Base-by-base conservation (phyloP, 2,113 vertebrate species). In the Aleadryas rufinucha region DNA sequence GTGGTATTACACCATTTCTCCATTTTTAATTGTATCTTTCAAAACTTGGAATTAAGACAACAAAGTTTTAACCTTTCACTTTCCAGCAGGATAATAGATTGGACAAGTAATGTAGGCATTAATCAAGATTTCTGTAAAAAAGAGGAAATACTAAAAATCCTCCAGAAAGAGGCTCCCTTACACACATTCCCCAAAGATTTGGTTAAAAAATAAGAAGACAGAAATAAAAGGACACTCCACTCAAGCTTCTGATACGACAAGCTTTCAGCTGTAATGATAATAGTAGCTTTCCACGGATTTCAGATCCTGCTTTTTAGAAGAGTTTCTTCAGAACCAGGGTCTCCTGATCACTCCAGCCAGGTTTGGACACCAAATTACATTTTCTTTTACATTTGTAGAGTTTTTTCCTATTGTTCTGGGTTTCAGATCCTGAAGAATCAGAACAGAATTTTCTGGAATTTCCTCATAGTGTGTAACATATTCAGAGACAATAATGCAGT, bases 201-300 rank as follows among this genome's bases (percentile, higher is more conserved):
- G 13, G 5, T 10, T 12, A 12, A 68, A 57, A 56, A 44, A 28
- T 7, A 59, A 35, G 5, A 50, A 39, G 4, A 50, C 30, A 35
- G 3, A 61, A 72, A 23, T 10, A 12, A 57, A 30, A 50, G 17
- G 6, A 1, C 2, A 44, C 0, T 6, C 1, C 13, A 30, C 12
- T 56, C 14, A 57, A 53, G 21, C 39, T 84, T 12, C n/a, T 63
- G 49, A 10, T 31, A 65, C 45, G 50, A 64, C 4, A 71, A 22
- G 3, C 13, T 59, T 87, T 81, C 30, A 56, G 11, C 17, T 89
- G 13, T 72, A 80, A 42, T 68, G 42, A 7, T 44, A 87, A 60
- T 56, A 81, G 16, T 20, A 60, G 11, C 20, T 64, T 68, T 84
- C 44, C 35, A 64, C 39, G 26, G 15, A 37, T 16, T 69, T 37